Conservation (phyloP, 2,888 invertebrate species). For the Amiota mariae region DNA sequence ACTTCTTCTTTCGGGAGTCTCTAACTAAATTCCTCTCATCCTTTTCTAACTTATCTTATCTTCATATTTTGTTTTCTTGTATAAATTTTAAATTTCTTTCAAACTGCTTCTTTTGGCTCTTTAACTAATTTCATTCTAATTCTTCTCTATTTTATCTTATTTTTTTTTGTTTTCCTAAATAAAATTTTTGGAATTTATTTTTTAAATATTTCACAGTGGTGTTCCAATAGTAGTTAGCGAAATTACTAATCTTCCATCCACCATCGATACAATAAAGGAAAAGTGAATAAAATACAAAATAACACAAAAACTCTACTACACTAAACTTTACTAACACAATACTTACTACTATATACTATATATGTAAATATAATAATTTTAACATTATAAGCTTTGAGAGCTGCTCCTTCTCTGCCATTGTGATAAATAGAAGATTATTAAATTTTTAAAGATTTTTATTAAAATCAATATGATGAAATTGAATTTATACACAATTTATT, state of each 20-base stretch:
- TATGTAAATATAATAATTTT: too few relatives aligned
- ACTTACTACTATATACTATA: too few relatives aligned
- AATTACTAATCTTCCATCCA: constrained; percentile 55
- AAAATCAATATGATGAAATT: too few relatives aligned
- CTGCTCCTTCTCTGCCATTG: constrained; percentile 3
- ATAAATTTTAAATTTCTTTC: too few relatives aligned
- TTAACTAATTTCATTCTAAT: constrained; percentile 29
- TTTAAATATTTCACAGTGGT: constrained; percentile 64
- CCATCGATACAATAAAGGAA: constrained; percentile 66
- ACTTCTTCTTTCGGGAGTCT: too few relatives aligned
- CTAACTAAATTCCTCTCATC: not conserved
- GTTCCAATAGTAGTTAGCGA: constrained; percentile 61
- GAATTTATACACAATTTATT: too few relatives aligned
- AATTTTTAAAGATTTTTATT: too few relatives aligned
- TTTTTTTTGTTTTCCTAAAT: constrained; percentile 11
- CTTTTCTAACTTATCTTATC: too few relatives aligned
- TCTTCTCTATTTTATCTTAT: constrained; percentile 28
- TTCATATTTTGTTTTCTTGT: too few relatives aligned
- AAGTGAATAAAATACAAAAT: constrained; percentile 48
- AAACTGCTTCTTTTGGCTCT: not conserved
- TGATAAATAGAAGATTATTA: not conserved
- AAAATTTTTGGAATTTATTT: constrained; percentile 50
- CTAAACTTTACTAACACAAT: too few relatives aligned
- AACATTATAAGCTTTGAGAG: too few relatives aligned
- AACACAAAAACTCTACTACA: too few relatives aligned